Conservation (phyloP, 2,888 invertebrate genomes). For the Chrysomela aeneicollis region DNA sequence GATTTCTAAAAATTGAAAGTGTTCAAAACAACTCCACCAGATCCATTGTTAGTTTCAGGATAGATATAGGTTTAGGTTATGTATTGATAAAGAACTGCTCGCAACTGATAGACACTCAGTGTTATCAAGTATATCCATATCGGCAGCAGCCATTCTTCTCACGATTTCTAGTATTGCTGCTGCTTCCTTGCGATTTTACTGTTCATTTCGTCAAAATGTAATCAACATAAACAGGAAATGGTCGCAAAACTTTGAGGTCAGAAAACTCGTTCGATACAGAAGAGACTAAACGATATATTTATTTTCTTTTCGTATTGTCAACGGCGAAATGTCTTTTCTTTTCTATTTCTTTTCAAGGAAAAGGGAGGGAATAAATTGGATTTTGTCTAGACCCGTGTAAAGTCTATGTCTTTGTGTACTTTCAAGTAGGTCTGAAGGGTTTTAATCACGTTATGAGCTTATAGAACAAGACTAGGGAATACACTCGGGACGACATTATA, state of each 20-base stretch:
- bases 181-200: constrained; percentile 8
- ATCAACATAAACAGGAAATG: constrained; percentile 37
- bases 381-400: neutral
- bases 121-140: no score
- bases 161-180: constrained; percentile 4
- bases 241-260: constrained; percentile 32
- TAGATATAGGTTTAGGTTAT: no score
- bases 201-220: constrained; percentile 27
- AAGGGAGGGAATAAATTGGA: neutral
- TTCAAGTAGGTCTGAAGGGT: neutral
- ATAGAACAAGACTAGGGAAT: no score
- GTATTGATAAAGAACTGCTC: no score
- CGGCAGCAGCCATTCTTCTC: constrained; percentile 10
- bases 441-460: neutral
- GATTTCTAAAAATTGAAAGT: no score
- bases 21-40: no score
- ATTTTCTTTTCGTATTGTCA: neutral
- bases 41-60: no score
- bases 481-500: no score
- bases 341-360: neutral
- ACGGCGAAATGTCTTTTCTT: neutral
- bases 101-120: no score
- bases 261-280: constrained; percentile 21
- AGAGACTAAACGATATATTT: no score
- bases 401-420: neutral